Conservation (phyloP, 2,888 invertebrate species). For the Tipula lateralis region DNA sequence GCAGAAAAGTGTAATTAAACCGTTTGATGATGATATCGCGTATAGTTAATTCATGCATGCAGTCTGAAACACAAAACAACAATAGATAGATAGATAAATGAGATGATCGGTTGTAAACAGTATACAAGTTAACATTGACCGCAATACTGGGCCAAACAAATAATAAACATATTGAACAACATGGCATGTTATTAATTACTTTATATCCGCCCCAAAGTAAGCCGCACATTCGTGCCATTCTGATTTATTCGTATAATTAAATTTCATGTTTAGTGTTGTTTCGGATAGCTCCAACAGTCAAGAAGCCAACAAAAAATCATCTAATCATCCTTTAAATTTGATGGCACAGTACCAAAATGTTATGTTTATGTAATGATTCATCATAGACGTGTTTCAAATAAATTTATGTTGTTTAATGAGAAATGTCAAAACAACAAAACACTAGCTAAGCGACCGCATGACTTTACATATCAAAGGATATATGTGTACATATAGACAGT, state of each 20-base stretch:
- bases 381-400: not conserved
- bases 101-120: not conserved
- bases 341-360: not conserved
- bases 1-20: not conserved
- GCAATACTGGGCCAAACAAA: not conserved
- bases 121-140: not conserved
- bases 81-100: not conserved
- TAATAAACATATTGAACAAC: not conserved
- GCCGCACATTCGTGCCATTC: not conserved
- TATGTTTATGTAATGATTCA: not conserved
- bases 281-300: not conserved
- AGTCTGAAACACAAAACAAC: not conserved
- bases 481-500: not conserved
- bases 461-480: not conserved
- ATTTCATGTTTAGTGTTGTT: not conserved
- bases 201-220: not conserved
- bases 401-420: not conserved
- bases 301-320: not conserved
- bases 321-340: not conserved
- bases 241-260: not conserved
- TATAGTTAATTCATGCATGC: not conserved
- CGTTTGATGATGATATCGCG: not conserved
- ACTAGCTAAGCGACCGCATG: not conserved
- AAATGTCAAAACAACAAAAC: not conserved
- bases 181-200: not conserved